Evolutionary conservation across 2,113 vertebrate species (phyloP).

Genomic region (Pituophis catenifer): DNA sequence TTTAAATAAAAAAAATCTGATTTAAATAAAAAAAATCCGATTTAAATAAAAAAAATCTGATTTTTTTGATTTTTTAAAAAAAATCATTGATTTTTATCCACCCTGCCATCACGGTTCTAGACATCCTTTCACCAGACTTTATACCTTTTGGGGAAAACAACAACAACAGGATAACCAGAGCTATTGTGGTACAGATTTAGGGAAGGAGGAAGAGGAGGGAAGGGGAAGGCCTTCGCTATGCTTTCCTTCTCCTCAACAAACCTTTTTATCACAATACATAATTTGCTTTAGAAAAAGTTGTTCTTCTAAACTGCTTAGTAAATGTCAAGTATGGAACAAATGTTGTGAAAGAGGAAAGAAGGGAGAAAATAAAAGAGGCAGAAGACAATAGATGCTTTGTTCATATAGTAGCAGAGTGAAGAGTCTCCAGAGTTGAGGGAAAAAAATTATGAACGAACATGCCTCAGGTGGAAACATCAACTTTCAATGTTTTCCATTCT

Average conservation of each 20-base stretch:
- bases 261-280: not conserved
- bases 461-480: not conserved
- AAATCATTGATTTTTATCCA: too few species aligned
- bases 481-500: not conserved
- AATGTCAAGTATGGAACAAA: not conserved
- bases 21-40: too few species aligned
- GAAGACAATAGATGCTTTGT: not conserved
- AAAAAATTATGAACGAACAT: too few species aligned
- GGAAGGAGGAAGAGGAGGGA: too few species aligned
- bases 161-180: too few species aligned
- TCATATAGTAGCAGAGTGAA: not conserved
- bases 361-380: not conserved
- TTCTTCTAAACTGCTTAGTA: not conserved
- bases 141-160: too few species aligned
- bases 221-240: not conserved
- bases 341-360: not conserved
- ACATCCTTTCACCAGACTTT: not conserved
- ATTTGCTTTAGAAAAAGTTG: not conserved
- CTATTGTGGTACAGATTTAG: too few species aligned
- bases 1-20: too few species aligned
- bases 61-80: too few species aligned
- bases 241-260: not conserved
- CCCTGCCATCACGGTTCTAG: too few species aligned
- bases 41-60: too few species aligned
- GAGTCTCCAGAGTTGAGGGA: not conserved